Base-by-base conservation (phyloP, 2,797 vertebrate species). In the Ciconia nigra region DNA sequence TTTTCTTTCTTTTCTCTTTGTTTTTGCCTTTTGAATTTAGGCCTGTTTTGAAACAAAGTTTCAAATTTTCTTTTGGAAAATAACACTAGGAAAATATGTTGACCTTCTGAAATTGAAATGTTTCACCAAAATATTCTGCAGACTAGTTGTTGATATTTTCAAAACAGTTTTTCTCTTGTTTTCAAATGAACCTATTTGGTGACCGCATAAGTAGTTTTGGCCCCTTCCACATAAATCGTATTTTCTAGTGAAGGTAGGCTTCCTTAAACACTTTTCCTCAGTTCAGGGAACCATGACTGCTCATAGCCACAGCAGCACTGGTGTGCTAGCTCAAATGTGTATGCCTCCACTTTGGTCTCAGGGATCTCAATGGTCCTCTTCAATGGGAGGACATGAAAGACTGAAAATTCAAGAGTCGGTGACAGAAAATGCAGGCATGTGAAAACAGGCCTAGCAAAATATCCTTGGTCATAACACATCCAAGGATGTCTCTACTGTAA, bases 71-170 rank as follows among this genome's bases (percentile, higher is more conserved):
- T 51, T 95, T 86, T 88, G 83, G 46, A 86, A 91, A 67, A 78
- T 88, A 90, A 39, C 25, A 49, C 52, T 59, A 35, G 37, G 44
- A 71, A 90, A 96, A 93, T 54, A 86, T 46, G 41, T 41, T 91
- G 77, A 76, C 65, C 83, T 94, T 96, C 76, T 79, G 72, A 91
- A 95, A 91, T 10, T 11, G 51, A 82, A 92, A 72, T 15, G 4
- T 86, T 94, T 83, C 65, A 78, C 61, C 57, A 90, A 81, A 88
- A 83, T 93, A 85, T 76, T 83, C 65, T 37, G 28, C 46, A 71
- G 94, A 86, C 35, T 78, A 85, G 52, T 74, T 80, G 52, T 31
- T 89, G 83, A 84, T 91, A 83, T 70, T 95, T 92, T 87, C 86
- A 90, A 54, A 87, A 55, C 29, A 81, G 33, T 61, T 90, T 87